phyloP scores from a whole-genome alignment of 2,888 invertebrate species.

The Melanargia galathea region DNA sequence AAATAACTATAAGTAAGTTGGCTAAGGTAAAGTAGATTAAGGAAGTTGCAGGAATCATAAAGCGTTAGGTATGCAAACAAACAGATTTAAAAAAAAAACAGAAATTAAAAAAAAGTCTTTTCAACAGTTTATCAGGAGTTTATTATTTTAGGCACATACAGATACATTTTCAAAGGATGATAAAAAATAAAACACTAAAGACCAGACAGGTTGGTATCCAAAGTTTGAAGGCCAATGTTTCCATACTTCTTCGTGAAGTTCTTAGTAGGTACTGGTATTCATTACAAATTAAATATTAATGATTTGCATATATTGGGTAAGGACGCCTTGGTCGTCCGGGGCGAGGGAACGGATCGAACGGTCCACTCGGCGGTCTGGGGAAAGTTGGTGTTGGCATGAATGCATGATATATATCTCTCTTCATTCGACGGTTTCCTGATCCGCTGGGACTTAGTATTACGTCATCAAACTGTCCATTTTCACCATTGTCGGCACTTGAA shows the following conservation, averaged over 20 bases:
- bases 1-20: no score
- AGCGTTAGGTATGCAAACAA: no score
- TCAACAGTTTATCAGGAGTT: no score
- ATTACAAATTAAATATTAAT: neutral
- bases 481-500: constrained; percentile 30
- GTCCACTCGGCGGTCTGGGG: constrained; percentile 14
- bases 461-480: no score
- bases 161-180: no score
- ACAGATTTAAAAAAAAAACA: no score
- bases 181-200: neutral
- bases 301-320: constrained; percentile 38
- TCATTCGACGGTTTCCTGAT: neutral
- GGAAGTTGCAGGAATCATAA: no score
- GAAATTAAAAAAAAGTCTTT: no score
- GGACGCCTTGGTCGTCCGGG: constrained; percentile 49
- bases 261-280: neutral
- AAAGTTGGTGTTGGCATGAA: constrained; percentile 13
- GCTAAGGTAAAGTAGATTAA: no score
- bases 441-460: neutral
- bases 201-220: neutral
- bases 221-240: neutral
- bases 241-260: neutral
- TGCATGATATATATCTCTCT: neutral
- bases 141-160: no score
- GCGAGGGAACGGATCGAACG: constrained; percentile 47